These are phyloP conservation scores for Drosophila sturtevanti DNA, from an alignment of 1,140 invertebrate species.

Conservation along the genomic window DNA sequence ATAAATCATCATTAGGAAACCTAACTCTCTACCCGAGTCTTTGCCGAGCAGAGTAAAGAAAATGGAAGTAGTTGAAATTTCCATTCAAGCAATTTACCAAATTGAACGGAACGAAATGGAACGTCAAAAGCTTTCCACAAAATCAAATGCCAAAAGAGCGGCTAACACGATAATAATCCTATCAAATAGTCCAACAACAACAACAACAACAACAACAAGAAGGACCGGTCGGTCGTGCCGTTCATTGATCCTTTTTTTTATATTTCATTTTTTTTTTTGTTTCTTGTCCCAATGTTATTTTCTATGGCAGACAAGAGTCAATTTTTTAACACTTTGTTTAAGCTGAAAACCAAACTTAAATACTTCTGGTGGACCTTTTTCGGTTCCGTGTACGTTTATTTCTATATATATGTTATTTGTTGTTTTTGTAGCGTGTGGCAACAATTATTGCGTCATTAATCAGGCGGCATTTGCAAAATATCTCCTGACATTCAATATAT, in stretches of 20 bases:
- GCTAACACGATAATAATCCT: slow-evolving; percentile 78
- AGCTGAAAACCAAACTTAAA: slow-evolving; percentile 61
- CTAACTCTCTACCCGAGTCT: no score
- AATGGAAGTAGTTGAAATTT: slow-evolving; percentile 64
- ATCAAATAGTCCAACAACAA: slow-evolving; percentile 66
- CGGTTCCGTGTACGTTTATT: background rate
- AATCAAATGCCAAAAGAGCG: slow-evolving; percentile 71
- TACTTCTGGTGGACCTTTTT: slow-evolving; percentile 34
- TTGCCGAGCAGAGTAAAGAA: background rate
- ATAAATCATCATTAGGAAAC: slow-evolving; percentile 69
- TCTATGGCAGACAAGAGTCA: slow-evolving; percentile 49
- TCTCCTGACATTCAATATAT: slow-evolving; percentile 63
- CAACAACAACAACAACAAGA: no score
- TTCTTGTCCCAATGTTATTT: background rate
- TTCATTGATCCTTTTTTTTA: slow-evolving; percentile 35
- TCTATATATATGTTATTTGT: no score
- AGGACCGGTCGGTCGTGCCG: background rate
- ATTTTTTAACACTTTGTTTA: slow-evolving; percentile 79
- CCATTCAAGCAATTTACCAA: slow-evolving; percentile 73
- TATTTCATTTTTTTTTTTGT: background rate
- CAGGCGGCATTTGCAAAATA: slow-evolving; percentile 76
- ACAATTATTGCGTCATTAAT: slow-evolving; percentile 82
- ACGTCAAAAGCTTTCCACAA: slow-evolving; percentile 50
- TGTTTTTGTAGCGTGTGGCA: slow-evolving; percentile 46
- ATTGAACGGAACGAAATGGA: slow-evolving; percentile 72